These are phyloP conservation scores for Elegia similella DNA, from an alignment of 2,888 invertebrate species.

Conservation along the genomic window DNA sequence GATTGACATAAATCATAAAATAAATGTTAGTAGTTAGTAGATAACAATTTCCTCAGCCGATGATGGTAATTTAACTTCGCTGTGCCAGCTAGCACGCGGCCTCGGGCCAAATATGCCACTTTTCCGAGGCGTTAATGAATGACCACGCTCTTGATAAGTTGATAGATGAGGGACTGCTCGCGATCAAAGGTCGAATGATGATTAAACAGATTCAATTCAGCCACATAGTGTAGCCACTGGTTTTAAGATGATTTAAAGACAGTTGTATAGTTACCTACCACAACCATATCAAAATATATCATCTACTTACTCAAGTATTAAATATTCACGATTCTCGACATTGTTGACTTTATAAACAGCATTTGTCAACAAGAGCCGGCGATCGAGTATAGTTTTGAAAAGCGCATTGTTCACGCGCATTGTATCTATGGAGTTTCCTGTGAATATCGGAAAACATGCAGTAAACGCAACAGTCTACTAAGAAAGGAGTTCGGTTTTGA, in stretches of 20 bases:
- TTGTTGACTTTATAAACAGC: not conserved
- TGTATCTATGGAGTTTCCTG: slow-evolving; percentile 25
- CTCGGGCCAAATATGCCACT: slow-evolving; percentile 33
- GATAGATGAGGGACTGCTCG: slow-evolving; percentile 28
- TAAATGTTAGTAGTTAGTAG: slow-evolving; percentile 11
- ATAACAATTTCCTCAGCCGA: slow-evolving; percentile 18
- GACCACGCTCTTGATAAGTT: slow-evolving; percentile 28
- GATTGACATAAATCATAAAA: slow-evolving; percentile 10
- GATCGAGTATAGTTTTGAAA: slow-evolving; percentile 3
- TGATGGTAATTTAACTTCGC: slow-evolving; percentile 19
- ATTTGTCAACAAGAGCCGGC: slow-evolving; percentile 23
- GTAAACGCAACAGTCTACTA: slow-evolving; percentile 66
- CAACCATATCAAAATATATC: too few relatives aligned
- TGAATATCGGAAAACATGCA: slow-evolving; percentile 56
- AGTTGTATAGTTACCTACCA: too few relatives aligned
- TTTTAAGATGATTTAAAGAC: not conserved
- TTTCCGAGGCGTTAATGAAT: slow-evolving; percentile 35
- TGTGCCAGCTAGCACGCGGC: slow-evolving; percentile 17
- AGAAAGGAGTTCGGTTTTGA: slow-evolving; percentile 80
- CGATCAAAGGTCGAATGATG: slow-evolving; percentile 32
- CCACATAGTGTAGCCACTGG: not conserved
- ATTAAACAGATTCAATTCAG: slow-evolving; percentile 27
- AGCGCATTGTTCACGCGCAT: slow-evolving; percentile 7
- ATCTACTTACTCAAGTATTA: not conserved
- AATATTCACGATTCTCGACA: not conserved